Base-by-base conservation (phyloP, 2,113 vertebrate genomes). In the Erythrolamprus reginae region DNA sequence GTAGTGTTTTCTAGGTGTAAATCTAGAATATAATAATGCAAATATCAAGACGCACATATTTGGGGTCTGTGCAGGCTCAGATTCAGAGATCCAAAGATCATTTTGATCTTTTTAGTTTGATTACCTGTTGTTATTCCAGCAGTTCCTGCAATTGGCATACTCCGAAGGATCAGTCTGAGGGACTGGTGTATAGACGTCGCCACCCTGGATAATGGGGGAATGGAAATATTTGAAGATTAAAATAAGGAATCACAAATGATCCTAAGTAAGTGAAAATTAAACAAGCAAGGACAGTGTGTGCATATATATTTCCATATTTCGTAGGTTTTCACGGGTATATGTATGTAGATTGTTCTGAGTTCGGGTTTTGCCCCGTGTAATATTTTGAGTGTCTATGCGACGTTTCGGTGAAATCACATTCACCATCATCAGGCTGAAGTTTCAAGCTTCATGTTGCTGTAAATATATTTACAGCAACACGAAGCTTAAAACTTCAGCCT, bases 81-180 rank as follows among this genome's bases (percentile, higher is more conserved):
- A 56, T 10, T 19, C 5, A 48, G 51, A 77, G 33, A 38, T 38
- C 50, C 42, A 38, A 86, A 26, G 4, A 4, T 47, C 48, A 7
- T 26, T 52, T 10, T 33, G 8, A 23, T 33, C 26, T 38, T 8
- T 42, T 47, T 15, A 42, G 21, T 17, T 38, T 47, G 17, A 38
- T 87, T 87, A 92, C 99, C 99, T 98, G 96, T 99, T 99, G 77
- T 99, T 99, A 97, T 99, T 99, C 89, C 98, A 98, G 87, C 99
- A 98, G 24, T 99, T 99, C 84, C 99, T 97, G 96, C 99, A 99
- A 95, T 92, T 98, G 94, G 98, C 93, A 65, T 99, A 99, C 55
- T 99, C 98, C 0, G 97, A 89, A 0, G 98, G 97, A 90, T 99
- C 98, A 0, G 96, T 95, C 93, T 98, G 98, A 0, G 98, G 97